Base-by-base conservation (phyloP, 2,888 invertebrate species). In the Caenorhabditis auriculariae region DNA sequence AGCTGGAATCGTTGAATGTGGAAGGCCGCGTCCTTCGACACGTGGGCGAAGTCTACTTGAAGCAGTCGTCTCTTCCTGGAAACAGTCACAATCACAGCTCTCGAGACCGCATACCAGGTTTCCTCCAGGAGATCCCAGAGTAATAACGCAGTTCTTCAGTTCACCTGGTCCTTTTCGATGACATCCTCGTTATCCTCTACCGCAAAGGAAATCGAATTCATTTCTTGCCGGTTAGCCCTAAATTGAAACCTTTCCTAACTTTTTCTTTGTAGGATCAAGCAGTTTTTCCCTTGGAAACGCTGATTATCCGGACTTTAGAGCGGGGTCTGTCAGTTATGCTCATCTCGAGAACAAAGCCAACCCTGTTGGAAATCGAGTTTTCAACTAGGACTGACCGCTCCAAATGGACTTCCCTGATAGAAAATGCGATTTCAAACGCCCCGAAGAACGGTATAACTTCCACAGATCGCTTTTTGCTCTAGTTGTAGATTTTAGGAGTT, bases 121-220 rank as follows among this genome's bases (percentile, higher is more conserved):
- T n/a, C n/a, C n/a, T n/a, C n/a, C n/a, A n/a, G n/a, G n/a, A n/a
- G n/a, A n/a, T n/a, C n/a, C n/a, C n/a, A n/a, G n/a, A n/a, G n/a
- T n/a, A n/a, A n/a, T n/a, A 9, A 32, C 35, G 35, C n/a, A 12
- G n/a, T n/a, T 9, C 42, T 61, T 23, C 44, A 61, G 60, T 61
- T 17, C 38, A 32, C 4, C 47, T 68, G 24, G 61, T 69, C 1
- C 60, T 70, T 2, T 74, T 74, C 46, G 73, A 74, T 42, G 73
- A 74, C 32, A 66, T 74, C 19, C 58, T 74, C 35, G 62, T 74
- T 7, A 58, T 66, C 15, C 44, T 74, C 17, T 48, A 49, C 9
- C 58, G 58, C 15, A 70, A 64, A n/a, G 49, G 55, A 12, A 32
- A 37, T 7, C 52, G 57, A 6, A 42, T 56, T 21, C 9, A 47